Percentiles rank a stretch among this genome's conserved stretches.
phyloP scores from a whole-genome alignment of 2,888 invertebrate species.

The Cryptocephalus moraei region DNA sequence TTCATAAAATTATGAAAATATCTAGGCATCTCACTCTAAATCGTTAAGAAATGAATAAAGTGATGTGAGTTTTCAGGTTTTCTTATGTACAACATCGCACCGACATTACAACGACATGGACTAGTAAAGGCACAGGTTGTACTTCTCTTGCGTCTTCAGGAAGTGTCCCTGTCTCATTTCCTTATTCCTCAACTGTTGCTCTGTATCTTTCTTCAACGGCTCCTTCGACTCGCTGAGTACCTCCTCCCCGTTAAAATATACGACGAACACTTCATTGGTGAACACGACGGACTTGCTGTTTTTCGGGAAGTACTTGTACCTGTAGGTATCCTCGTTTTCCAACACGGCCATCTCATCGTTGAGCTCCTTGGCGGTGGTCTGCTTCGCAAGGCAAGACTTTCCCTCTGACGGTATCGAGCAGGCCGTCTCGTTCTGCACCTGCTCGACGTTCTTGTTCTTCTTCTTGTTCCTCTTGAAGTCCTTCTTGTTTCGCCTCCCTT shows the following conservation, averaged over 20 bases:
- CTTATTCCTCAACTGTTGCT: constrained; percentile 53
- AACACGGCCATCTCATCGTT: neutral
- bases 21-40: too few species aligned
- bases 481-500: constrained; percentile 26
- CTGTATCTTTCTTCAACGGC: constrained; percentile 52
- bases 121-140: constrained; percentile 23
- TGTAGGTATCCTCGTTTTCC: constrained; percentile 17
- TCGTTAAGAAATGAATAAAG: too few species aligned
- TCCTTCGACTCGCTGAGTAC: constrained; percentile 42
- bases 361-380: neutral
- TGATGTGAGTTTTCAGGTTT: too few species aligned
- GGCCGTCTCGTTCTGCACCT: constrained; percentile 13
- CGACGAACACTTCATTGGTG: constrained; percentile 47
- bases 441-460: constrained; percentile 6
- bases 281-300: constrained; percentile 38
- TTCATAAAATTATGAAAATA: too few species aligned
- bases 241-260: constrained; percentile 51
- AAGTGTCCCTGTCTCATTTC: constrained; percentile 47
- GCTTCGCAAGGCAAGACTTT: constrained; percentile 10
- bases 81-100: too few species aligned
- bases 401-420: constrained; percentile 11
- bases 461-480: constrained; percentile 24
- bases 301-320: constrained; percentile 31
- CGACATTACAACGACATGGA: too few species aligned
- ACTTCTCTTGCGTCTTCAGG: constrained; percentile 20